These are phyloP conservation scores for Biston betularia DNA, from an alignment of 2,888 invertebrate species.

Conservation along the genomic window DNA sequence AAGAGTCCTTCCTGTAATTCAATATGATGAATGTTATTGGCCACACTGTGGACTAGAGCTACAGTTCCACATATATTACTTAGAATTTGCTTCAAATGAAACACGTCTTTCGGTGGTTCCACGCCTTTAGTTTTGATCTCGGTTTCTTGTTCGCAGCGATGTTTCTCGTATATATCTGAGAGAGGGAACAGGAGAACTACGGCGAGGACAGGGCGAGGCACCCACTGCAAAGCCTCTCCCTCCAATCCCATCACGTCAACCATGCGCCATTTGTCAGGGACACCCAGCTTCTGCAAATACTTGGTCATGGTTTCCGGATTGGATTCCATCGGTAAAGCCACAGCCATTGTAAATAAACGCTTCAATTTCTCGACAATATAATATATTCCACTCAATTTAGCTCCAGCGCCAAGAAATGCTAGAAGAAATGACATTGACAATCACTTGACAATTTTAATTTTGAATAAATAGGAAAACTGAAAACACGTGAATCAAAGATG, in stretches of 20 bases:
- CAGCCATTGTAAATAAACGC: constrained; percentile 56
- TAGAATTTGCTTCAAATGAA: constrained; percentile 95
- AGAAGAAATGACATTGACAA: constrained; percentile 20
- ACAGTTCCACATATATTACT: constrained; percentile 98
- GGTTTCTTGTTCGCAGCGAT: constrained; percentile 87
- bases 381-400: constrained; percentile 15
- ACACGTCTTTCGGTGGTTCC: constrained; percentile 88
- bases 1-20: constrained; percentile 88
- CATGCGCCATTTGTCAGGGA: constrained; percentile 92
- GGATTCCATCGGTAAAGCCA: constrained; percentile 80
- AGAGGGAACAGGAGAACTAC: constrained; percentile 95
- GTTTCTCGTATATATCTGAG: constrained; percentile 90
- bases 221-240: constrained; percentile 91
- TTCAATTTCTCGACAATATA: constrained; percentile 6
- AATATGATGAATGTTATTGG: constrained; percentile 93
- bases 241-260: constrained; percentile 97
- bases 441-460: background rate
- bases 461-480: background rate
- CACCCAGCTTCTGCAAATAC: constrained; percentile 92
- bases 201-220: constrained; percentile 94
- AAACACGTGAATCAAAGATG: background rate
- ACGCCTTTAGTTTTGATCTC: constrained; percentile 85
- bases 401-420: constrained; percentile 1
- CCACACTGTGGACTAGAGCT: constrained; percentile 96
- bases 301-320: constrained; percentile 88